Evolutionary conservation across 1,140 invertebrate species (phyloP).

Genomic region (Heliothis virescens): DNA sequence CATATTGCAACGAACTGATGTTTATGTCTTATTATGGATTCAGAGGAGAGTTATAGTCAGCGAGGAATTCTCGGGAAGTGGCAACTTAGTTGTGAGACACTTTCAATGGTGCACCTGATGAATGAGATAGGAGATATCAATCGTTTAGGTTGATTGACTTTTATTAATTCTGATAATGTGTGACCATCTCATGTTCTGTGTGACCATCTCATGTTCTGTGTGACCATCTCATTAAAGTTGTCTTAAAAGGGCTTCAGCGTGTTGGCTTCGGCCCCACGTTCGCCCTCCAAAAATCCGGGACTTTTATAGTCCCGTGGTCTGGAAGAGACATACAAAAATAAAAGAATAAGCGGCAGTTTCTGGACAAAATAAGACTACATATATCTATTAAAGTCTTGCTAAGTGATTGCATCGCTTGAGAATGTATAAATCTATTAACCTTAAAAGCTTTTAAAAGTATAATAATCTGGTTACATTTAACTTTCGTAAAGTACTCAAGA

Average conservation of each 20-base stretch:
- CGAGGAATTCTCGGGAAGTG: conserved; percentile 59
- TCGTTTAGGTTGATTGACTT: conserved; percentile 4
- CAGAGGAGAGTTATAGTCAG: conserved; percentile 67
- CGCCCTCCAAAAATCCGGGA: too few relatives aligned
- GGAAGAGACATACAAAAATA: too few relatives aligned
- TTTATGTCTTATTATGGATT: conserved; percentile 84
- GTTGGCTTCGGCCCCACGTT: too few relatives aligned
- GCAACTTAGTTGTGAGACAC: conserved; percentile 10
- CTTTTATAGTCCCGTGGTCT: too few relatives aligned
- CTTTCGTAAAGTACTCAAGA: conserved; percentile 42
- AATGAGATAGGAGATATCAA: background rate
- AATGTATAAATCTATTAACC: background rate
- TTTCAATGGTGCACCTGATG: conserved; percentile 33
- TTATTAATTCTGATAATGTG: background rate
- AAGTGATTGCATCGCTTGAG: background rate
- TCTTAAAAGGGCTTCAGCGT: too few relatives aligned
- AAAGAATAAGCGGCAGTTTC: too few relatives aligned
- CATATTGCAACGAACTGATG: conserved; percentile 82
- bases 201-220: too few relatives aligned
- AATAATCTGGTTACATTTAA: background rate
- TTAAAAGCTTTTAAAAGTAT: background rate
- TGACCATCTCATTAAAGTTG: too few relatives aligned
- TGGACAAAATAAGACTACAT: too few relatives aligned
- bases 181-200: too few relatives aligned
- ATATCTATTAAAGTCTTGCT: background rate